Conservation (phyloP, 2,888 invertebrate species). For the Phengaris alcon region DNA sequence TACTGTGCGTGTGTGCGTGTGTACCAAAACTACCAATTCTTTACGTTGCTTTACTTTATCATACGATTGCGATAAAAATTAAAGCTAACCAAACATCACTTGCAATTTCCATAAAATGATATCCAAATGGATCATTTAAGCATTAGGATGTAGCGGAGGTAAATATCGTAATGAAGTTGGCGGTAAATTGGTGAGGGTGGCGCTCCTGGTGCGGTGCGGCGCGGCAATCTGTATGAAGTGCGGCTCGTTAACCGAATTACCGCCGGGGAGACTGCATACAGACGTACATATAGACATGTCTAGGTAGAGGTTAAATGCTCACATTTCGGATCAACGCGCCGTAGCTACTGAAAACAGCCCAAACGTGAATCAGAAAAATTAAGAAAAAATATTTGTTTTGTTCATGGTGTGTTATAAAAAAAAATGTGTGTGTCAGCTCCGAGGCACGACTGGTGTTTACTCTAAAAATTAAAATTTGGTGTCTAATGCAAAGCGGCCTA, state of each 20-base stretch:
- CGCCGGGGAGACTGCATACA: neutral
- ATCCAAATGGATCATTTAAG: neutral
- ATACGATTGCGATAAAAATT: neutral
- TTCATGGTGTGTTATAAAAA: too few relatives aligned
- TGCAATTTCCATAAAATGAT: neutral
- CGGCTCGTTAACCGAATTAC: constrained; percentile 10
- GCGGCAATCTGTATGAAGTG: constrained; percentile 2
- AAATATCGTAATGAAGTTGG: constrained; percentile 12
- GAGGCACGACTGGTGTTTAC: too few relatives aligned
- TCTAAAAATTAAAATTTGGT: too few relatives aligned
- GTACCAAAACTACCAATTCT: neutral
- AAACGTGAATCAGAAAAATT: too few relatives aligned
- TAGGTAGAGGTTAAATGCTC: neutral
- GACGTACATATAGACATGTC: neutral
- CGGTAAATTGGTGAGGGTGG: neutral
- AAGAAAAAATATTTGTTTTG: too few relatives aligned
- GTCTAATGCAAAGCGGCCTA: too few relatives aligned
- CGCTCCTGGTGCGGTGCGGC: neutral
- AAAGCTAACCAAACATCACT: neutral
- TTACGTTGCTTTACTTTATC: too few relatives aligned
- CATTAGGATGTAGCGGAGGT: neutral
- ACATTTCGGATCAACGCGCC: neutral
- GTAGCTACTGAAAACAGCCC: neutral
- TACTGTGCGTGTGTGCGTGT: too few relatives aligned
- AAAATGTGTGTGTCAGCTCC: too few relatives aligned